Evolutionary conservation across 2,797 vertebrate genomes (phyloP), one percentile per base, ranked within the genome.

Genomic region (Cottoperca gobio): DNA sequence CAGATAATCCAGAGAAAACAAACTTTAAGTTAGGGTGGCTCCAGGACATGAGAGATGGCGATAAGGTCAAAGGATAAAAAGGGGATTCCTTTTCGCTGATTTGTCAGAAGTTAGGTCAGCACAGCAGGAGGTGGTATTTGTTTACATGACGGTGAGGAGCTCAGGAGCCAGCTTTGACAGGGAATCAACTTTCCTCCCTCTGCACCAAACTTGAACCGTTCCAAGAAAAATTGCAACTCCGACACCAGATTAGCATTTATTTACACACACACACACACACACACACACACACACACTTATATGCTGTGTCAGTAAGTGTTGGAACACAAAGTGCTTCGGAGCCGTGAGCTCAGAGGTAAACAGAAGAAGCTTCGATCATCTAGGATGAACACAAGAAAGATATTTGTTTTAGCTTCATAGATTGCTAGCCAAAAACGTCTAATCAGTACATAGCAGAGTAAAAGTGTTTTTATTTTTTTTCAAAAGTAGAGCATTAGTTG

Each of bases 1-100:
- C 88, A 89, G 91, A 93, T 93, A 90, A 90, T 89, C 60, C 71
- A 81, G 67, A 78, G 85, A 92, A 93, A 93, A 93, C 49, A 92
- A 94, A 94, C 89, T 78, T 82, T 57, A 60, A 57, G 59, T 85
- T 53, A 55, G 65, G 69, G 85, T 83, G 83, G 76, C 85, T 92
- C 89, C 86, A 84, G 66, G 79, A 89, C 75, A 82, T 64, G 53
- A 76, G 76, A 84, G 69, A 75, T 52, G 74, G 59, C 31, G 53
- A 79, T 82, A 61, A 78, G 76, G 76, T 84, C 64, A 70, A 59
- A 58, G 43, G 48, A 19, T 45, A 65, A 82, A 73, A 80, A 74
- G 76, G 28, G 39, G 23, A 61, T 58, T 40, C 13, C 55, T 48
- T 70, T 66, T 68, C 79, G 70, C 26, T 55, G 49, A 83, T 78